Base-by-base conservation (phyloP, 2,888 invertebrate genomes). In the Heliothis peltigera region DNA sequence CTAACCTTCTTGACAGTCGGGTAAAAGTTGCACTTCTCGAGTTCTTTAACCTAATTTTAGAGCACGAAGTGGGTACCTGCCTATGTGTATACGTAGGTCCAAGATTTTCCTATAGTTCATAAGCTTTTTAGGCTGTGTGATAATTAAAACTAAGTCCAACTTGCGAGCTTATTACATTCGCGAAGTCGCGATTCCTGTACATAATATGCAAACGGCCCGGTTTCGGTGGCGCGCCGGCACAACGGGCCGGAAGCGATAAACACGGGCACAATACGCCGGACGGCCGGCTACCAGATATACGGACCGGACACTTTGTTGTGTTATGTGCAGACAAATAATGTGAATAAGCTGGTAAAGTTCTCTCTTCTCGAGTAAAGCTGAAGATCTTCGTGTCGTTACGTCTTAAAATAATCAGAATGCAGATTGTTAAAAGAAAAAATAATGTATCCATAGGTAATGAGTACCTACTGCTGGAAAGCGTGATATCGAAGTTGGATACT, bases 231-330 rank as follows among this genome's bases (percentile, higher is more conserved):
- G 71, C 71, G 57, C 69, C 47, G 70, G 75, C 71, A 72, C 72
- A 75, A 70, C 76, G 70, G 58, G n/a, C 57, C 70, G 72, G 72
- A 72, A 72, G 70, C 63, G 70, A 70, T 72, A 72, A 75, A 72
- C 72, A 69, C 70, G 58, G 52, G 32, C 63, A 72, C 72, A 71
- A 71, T 71, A 71, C 76, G 70, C 47, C 54, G 70, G 49, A 69
- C 75, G 56, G 75, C 75, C 56, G 53, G 49, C 62, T 53, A 42
- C 54, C 12, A 55, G 56, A 71, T 70, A 68, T 75, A 68, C 75
- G 69, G 55, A 67, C 70, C 70, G 75, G 75, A 71, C 53, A 69
- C 52, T 74, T 69, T 59, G 70, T 58, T 58, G 43, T 67, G 59
- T 70, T 68, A 60, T 74, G 69, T 55, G 46, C 46, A 47, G 21